phyloP scores from a whole-genome alignment of 1,140 invertebrate species.

The Frieseomelitta varia region DNA sequence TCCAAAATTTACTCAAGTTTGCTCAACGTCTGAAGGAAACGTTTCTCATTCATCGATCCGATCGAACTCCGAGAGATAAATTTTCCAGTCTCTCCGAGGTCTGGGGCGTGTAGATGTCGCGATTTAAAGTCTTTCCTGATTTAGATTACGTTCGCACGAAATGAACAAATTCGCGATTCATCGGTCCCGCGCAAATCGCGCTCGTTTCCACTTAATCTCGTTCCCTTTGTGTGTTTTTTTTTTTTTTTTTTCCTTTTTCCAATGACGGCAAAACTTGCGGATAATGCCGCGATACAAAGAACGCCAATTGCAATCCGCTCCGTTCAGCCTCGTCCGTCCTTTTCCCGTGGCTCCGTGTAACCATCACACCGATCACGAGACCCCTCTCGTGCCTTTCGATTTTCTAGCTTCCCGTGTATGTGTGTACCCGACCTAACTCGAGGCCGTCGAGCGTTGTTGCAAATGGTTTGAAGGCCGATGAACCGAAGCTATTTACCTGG shows the following conservation, averaged over 20 bases:
- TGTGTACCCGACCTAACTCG: neutral
- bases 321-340: neutral
- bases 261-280: conserved; percentile 16
- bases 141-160: neutral
- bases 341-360: neutral
- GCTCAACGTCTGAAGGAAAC: too few relatives aligned
- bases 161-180: neutral
- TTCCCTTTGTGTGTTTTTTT: neutral
- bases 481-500: conserved; percentile 43
- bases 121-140: neutral
- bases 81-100: neutral
- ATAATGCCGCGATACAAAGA: conserved; percentile 25
- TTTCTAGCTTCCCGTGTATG: conserved; percentile 21
- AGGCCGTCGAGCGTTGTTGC: neutral
- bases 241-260: neutral
- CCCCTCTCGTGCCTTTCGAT: conserved; percentile 21
- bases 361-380: conserved; percentile 20
- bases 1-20: neutral
- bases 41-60: neutral
- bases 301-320: conserved; percentile 13
- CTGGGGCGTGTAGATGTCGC: neutral
- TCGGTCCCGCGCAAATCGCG: neutral
- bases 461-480: conserved; percentile 30
- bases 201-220: conserved; percentile 20
- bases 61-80: neutral